Evolutionary conservation across 2,797 vertebrate genomes (phyloP).

Genomic region (Tragopan temminckii): DNA sequence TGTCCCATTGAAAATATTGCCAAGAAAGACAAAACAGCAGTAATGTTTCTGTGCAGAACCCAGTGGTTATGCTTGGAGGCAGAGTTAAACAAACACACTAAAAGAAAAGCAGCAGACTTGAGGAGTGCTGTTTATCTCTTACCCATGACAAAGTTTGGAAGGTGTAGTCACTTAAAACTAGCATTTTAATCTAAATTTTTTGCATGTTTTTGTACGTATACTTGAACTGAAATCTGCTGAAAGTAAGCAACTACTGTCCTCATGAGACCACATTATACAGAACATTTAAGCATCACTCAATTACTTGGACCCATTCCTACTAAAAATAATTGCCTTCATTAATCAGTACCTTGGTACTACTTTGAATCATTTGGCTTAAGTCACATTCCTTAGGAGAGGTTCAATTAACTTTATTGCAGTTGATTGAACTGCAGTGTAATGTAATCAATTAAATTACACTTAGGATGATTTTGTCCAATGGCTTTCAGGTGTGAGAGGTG

Average conservation of each 20-base stretch:
- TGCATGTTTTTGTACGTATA: background rate
- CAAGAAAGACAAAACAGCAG: background rate
- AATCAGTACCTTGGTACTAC: conserved; percentile 43
- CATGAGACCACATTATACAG: background rate
- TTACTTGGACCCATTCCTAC: conserved; percentile 10
- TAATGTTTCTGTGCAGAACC: background rate
- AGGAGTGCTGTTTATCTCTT: background rate
- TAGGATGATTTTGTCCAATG: conserved; percentile 9
- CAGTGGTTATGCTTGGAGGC: background rate
- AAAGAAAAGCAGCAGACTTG: background rate
- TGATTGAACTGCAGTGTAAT: conserved; percentile 35
- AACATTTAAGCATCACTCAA: conserved; percentile 1
- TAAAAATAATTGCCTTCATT: conserved; percentile 62
- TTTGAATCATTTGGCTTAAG: conserved; percentile 31
- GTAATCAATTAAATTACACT: conserved; percentile 61
- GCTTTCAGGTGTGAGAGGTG: conserved; percentile 41
- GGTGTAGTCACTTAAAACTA: background rate
- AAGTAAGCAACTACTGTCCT: background rate
- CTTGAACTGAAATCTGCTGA: background rate
- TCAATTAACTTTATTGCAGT: conserved; percentile 70
- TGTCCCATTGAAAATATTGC: background rate
- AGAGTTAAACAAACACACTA: background rate
- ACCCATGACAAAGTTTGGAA: background rate
- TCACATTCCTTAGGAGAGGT: conserved; percentile 38
- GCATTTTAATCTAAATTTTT: background rate